Base-by-base conservation (phyloP, 2,888 invertebrate species). In the Hyposoter dolosus region DNA sequence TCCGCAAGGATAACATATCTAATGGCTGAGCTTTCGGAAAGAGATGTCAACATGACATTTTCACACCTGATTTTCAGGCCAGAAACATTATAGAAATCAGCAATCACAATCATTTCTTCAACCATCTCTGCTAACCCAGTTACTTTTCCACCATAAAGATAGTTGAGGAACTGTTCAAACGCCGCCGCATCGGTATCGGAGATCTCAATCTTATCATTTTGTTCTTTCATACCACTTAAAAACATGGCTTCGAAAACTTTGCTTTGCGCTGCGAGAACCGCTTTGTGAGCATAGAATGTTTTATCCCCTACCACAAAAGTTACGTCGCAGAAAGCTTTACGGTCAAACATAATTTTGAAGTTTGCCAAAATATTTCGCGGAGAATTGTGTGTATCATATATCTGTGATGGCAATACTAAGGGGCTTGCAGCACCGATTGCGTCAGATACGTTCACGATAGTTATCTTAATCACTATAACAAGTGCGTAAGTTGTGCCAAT, bases 241-340 rank as follows among this genome's bases (percentile, higher is more conserved):
- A 56, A 56, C 56, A 56, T 56, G 15, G 56, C 56, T 56, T n/a
- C n/a, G n/a, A 56, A 56, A 7, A 56, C 56, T 19, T n/a, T 19
- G n/a, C 56, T 56, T n/a, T 56, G 56, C 19, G n/a, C 23, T 23
- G 56, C 56, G 6, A 56, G 23, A 17, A 56, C 23, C 4, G 23
- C 23, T 56, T 56, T 56, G 19, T 56, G 56, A 19, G 56, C 56
- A 7, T 7, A 9, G n/a, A 56, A 56, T 9, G n/a, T 23, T 56
- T 23, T n/a, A 1, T 56, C 56, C 4, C 56, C 56, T 0, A 23
- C 6, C 6, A 56, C 19, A 56, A 56, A 23, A 56, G 56, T 56
- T 4, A 56, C 56, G 56, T 56, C 56, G 9, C 56, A 56, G 9
- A 56, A 56, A 45, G 45, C 45, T 10, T 45, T 45, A 12, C 45